Percentiles rank a stretch among this genome's conserved stretches.
These are phyloP conservation scores for Sebastes baramenuke DNA, from an alignment of 2,797 vertebrate species.

Conservation along the genomic window DNA sequence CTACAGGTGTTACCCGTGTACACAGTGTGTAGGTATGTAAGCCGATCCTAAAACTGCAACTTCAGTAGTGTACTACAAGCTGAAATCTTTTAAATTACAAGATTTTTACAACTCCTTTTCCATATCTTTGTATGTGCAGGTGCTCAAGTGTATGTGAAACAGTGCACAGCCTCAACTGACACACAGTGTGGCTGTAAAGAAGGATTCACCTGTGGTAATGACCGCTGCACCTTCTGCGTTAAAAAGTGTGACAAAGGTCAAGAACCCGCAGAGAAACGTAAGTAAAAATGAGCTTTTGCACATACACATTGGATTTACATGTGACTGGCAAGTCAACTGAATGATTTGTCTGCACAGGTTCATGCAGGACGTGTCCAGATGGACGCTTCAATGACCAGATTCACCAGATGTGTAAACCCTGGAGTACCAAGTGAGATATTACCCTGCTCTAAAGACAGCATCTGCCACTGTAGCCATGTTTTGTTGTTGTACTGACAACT, in stretches of 20 bases:
- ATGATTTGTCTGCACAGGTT: conserved; percentile 57
- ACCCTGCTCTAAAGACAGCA: not conserved
- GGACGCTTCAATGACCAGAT: conserved; percentile 78
- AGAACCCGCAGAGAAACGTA: conserved; percentile 66
- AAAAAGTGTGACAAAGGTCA: conserved; percentile 62
- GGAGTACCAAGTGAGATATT: conserved; percentile 67
- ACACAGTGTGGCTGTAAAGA: conserved; percentile 73
- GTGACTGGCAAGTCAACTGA: not conserved
- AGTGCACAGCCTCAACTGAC: conserved; percentile 62
- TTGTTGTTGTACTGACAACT: not conserved
- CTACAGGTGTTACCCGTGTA: conserved; percentile 2
- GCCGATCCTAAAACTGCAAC: not conserved
- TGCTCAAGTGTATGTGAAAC: not conserved
- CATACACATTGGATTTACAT: not conserved
- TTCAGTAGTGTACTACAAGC: too few species aligned
- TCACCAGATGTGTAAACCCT: conserved; percentile 75
- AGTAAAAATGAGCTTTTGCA: conserved; percentile 19
- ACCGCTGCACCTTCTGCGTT: conserved; percentile 64
- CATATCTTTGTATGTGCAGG: conserved; percentile 49
- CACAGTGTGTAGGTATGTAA: conserved; percentile 75
- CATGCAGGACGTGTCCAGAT: conserved; percentile 70
- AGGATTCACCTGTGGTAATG: conserved; percentile 68
- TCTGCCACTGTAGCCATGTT: not conserved
- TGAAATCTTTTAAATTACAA: not conserved
- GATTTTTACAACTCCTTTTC: not conserved